These are phyloP conservation scores for Lepidochitona cinerea DNA, from an alignment of 2,888 invertebrate species.

Conservation along the genomic window DNA sequence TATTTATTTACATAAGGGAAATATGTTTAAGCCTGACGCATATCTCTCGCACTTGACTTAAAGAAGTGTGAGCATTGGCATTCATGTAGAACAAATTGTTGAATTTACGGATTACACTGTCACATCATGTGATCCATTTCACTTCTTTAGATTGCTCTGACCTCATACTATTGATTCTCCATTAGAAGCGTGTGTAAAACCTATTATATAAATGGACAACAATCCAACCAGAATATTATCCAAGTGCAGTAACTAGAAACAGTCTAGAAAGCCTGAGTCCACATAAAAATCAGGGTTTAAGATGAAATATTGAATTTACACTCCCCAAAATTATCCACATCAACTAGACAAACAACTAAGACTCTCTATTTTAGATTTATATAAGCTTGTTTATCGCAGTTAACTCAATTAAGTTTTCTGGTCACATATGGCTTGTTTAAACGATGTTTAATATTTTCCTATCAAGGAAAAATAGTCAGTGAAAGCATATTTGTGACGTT, in stretches of 20 bases:
- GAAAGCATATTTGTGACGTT: too few relatives aligned
- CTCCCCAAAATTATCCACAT: too few relatives aligned
- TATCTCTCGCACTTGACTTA: neutral
- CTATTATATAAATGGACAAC: slow-evolving; percentile 5
- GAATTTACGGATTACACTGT: slow-evolving; percentile 3
- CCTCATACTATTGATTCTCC: slow-evolving; percentile 3
- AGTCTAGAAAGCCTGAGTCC: neutral
- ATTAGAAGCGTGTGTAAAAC: slow-evolving; percentile 1
- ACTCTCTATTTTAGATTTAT: too few relatives aligned
- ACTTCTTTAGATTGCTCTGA: slow-evolving; percentile 3
- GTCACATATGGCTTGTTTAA: too few relatives aligned
- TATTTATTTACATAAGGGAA: slow-evolving; percentile 8
- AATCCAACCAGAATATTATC: neutral
- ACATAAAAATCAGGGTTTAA: neutral
- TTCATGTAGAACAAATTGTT: slow-evolving; percentile 8
- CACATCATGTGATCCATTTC: slow-evolving; percentile 9
- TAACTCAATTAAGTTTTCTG: too few relatives aligned
- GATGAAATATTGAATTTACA: too few relatives aligned
- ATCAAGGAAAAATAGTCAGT: too few relatives aligned
- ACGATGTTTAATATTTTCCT: too few relatives aligned
- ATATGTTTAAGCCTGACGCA: neutral
- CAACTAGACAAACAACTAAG: too few relatives aligned
- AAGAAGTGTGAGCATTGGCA: slow-evolving; percentile 1
- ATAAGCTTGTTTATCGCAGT: too few relatives aligned
- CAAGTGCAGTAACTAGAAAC: slow-evolving; percentile 1